These are phyloP conservation scores for Tangara arthus DNA, from an alignment of 2,797 vertebrate species.

Conservation along the genomic window DNA sequence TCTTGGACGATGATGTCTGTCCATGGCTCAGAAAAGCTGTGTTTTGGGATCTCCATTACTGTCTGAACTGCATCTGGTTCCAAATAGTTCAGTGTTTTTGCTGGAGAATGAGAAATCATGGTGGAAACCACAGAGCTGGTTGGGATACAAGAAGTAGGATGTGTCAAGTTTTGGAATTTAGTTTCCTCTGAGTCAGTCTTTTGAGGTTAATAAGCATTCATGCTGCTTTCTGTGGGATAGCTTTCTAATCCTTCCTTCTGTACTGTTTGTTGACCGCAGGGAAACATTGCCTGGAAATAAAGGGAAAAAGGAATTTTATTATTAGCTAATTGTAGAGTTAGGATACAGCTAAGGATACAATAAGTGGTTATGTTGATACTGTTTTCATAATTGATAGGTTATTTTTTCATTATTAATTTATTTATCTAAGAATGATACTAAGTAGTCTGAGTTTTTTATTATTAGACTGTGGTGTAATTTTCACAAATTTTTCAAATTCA, in stretches of 20 bases:
- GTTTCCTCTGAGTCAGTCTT: conserved; percentile 58
- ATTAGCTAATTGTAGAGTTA: not conserved
- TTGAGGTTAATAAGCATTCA: conserved; percentile 40
- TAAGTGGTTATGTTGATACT: not conserved
- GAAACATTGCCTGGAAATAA: conserved; percentile 18
- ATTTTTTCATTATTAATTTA: conserved; percentile 30
- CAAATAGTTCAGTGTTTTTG: conserved; percentile 22
- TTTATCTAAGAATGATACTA: not conserved
- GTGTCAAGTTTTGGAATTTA: conserved; percentile 30
- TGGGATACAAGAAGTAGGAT: not conserved
- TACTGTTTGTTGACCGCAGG: not conserved
- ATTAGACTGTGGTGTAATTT: not conserved
- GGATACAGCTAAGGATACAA: not conserved
- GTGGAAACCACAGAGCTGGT: conserved; percentile 13
- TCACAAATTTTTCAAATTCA: not conserved
- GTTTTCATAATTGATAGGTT: not conserved
- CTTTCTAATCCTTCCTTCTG: conserved; percentile 22
- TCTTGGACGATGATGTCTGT: not conserved
- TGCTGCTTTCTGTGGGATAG: conserved; percentile 12
- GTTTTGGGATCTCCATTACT: conserved; percentile 18
- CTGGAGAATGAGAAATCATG: not conserved
- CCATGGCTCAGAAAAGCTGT: conserved; percentile 19
- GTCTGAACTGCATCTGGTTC: conserved; percentile 21
- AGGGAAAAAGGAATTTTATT: conserved; percentile 5
- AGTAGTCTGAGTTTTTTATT: conserved; percentile 4